Evolutionary conservation across 1,140 invertebrate genomes (phyloP), one percentile per base, ranked within the genome.

Genomic region (Bombus waltoni): DNA sequence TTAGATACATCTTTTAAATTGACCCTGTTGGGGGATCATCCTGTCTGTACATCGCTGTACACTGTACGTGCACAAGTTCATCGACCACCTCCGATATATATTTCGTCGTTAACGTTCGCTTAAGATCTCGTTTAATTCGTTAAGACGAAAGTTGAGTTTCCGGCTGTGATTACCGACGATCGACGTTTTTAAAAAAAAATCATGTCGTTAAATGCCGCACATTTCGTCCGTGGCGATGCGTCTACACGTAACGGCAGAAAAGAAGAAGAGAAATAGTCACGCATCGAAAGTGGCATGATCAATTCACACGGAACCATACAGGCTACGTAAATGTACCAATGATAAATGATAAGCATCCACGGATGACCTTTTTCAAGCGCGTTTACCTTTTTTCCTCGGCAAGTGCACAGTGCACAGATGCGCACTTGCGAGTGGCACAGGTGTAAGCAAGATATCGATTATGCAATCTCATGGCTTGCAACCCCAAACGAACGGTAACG

Each of bases 391-490:
- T 68, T 77, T n/a, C 74, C 75, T 68, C 35, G 38, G n/a, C 79
- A 35, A 66, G 32, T 66, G 65, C n/a, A 62, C 47, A n/a, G 85
- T 86, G 72, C 86, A 86, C 91, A 92, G 91, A 90, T 91, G 89
- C 76, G 74, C 83, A 84, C 72, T 88, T 80, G 81, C 83, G 90
- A 88, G 87, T 86, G 85, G 90, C 87, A 92, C 88, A 91, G 88
- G 91, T 92, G 88, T 86, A 86, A 83, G 72, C 73, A 80, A 86
- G 65, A 89, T 94, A 94, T 94, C 92, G 93, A 94, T 94, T 94
- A 93, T 93, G 93, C 91, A 93, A 94, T 94, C 92, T 93, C 85
- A 82, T 72, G 83, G 87, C 71, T 89, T 87, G 90, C 86, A 83
- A 73, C 88, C 89, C 74, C 77, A 70, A 83, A 90, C 87, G 78